Evolutionary conservation across 2,888 invertebrate genomes (phyloP).

Genomic region (Agrochola lota): DNA sequence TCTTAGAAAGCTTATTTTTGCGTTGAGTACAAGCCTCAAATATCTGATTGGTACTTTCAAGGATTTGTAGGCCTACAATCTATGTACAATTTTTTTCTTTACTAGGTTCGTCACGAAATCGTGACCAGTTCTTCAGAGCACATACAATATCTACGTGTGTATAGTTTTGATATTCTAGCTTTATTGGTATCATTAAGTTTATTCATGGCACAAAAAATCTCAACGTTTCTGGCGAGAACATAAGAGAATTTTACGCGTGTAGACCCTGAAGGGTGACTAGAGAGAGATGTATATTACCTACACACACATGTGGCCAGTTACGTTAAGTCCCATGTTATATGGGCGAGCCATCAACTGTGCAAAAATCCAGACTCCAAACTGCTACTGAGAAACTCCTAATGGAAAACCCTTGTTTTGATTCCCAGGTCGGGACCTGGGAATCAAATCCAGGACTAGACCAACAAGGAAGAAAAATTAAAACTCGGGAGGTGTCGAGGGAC

Average conservation of each 20-base stretch:
- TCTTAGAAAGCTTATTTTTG: slow-evolving; percentile 9
- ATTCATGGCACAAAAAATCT: not conserved
- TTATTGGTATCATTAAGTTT: not conserved
- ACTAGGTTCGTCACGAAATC: slow-evolving; percentile 7
- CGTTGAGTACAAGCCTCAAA: not conserved
- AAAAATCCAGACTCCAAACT: not conserved
- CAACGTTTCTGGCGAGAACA: not conserved
- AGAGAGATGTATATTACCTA: too few species aligned
- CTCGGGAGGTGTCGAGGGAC: too few species aligned
- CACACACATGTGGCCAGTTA: not conserved
- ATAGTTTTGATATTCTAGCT: too few species aligned
- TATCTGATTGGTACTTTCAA: slow-evolving; percentile 12
- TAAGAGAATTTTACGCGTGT: too few species aligned
- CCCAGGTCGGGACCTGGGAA: too few species aligned
- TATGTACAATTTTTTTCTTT: not conserved
- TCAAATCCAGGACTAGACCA: too few species aligned
- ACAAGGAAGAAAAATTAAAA: too few species aligned
- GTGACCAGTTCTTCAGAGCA: slow-evolving; percentile 1
- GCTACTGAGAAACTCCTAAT: too few species aligned
- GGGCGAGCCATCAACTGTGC: not conserved
- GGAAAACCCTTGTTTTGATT: not conserved
- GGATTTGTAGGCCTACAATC: not conserved
- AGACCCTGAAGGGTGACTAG: not conserved
- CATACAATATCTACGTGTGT: not conserved
- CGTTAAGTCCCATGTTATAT: not conserved